phyloP scores from a whole-genome alignment of 2,113 vertebrate species.

The Nannospalax galili region DNA sequence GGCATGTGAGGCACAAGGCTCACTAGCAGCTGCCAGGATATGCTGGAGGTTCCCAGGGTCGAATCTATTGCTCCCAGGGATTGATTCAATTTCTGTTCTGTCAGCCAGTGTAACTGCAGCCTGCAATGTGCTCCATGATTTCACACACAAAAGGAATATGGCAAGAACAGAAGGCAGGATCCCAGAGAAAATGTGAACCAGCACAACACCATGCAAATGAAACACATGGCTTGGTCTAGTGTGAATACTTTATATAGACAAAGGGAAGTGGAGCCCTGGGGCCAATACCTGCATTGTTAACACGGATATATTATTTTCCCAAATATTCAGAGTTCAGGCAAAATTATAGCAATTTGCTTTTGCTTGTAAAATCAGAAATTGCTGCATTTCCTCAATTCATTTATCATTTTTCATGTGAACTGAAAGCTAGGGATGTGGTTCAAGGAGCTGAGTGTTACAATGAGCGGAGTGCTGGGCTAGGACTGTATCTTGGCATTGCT shows the following conservation, averaged over 20 bases:
- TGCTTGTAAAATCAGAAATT: not conserved
- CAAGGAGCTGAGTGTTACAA: too few species aligned
- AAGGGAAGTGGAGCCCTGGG: not conserved
- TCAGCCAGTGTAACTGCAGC: not conserved
- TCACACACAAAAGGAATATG: constrained; percentile 23
- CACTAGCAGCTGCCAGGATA: not conserved
- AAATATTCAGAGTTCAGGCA: not conserved
- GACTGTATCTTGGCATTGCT: not conserved
- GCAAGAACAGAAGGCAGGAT: constrained; percentile 56
- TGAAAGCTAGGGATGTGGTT: not conserved
- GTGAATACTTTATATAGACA: not conserved
- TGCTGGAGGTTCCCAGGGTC: constrained; percentile 63
- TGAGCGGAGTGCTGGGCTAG: not conserved
- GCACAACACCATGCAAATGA: not conserved
- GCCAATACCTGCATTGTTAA: not conserved
- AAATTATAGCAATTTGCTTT: not conserved
- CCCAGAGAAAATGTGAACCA: constrained; percentile 22
- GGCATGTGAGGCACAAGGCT: constrained; percentile 51
- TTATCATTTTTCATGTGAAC: not conserved
- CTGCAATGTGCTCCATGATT: not conserved
- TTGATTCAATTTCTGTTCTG: constrained; percentile 75
- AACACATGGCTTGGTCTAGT: not conserved
- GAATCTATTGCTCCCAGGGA: constrained; percentile 73
- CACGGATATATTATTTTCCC: not conserved
- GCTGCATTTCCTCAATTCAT: not conserved